phyloP scores from a whole-genome alignment of 2,888 invertebrate genomes.

The Mellilla xanthometata region DNA sequence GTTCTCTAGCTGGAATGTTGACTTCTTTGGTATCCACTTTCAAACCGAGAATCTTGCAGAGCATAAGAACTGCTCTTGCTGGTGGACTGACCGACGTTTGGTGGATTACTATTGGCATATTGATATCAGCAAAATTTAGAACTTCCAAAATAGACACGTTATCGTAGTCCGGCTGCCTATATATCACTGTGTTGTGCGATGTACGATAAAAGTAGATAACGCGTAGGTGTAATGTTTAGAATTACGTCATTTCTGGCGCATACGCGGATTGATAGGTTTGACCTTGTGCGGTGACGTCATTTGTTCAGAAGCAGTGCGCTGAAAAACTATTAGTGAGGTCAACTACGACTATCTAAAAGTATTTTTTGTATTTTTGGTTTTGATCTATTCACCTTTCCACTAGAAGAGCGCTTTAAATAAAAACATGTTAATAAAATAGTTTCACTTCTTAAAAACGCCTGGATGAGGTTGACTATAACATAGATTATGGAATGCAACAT shows the following conservation, averaged over 20 bases:
- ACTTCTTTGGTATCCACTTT: conserved; percentile 42
- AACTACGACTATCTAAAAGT: no score
- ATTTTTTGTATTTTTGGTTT: no score
- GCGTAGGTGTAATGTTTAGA: neutral
- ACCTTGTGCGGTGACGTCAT: neutral
- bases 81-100: conserved; percentile 47
- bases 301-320: neutral
- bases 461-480: no score
- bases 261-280: neutral
- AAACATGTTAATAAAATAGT: no score
- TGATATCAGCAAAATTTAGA: conserved; percentile 3
- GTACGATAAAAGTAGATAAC: neutral
- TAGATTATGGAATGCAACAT: no score
- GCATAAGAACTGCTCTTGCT: conserved; percentile 43
- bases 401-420: no score
- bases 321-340: no score
- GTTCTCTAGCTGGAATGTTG: conserved; percentile 39
- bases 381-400: no score
- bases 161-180: neutral
- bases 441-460: no score
- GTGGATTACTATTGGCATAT: conserved; percentile 34
- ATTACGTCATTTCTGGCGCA: neutral
- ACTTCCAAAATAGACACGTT: neutral
- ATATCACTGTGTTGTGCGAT: conserved; percentile 10
- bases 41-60: conserved; percentile 39